phyloP scores from a whole-genome alignment of 2,888 invertebrate genomes.

The Onchidella celtica region DNA sequence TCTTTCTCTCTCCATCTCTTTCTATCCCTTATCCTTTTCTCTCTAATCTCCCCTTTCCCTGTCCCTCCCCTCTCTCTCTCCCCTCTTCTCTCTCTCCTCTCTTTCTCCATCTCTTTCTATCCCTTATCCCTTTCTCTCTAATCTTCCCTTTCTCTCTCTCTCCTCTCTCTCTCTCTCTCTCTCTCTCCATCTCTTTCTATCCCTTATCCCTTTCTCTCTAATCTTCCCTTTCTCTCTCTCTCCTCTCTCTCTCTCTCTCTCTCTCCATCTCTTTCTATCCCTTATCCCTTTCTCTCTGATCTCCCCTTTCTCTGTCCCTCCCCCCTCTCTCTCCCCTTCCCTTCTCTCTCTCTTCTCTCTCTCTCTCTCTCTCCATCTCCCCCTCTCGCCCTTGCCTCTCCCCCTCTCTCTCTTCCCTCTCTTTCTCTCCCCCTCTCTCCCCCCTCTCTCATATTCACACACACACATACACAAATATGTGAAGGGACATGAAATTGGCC shows the following conservation, averaged over 20 bases:
- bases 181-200: neutral
- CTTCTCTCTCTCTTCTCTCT: neutral
- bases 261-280: neutral
- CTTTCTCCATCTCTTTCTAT: neutral
- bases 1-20: neutral
- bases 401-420: neutral
- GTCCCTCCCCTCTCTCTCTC: too few relatives aligned
- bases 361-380: neutral
- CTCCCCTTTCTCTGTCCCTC: too few relatives aligned
- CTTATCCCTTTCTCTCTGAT: neutral
- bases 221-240: neutral
- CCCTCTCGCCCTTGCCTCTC: neutral
- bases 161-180: neutral
- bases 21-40: constrained; percentile 10
- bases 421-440: neutral
- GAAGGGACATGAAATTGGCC: too few relatives aligned
- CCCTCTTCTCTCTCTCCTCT: neutral
- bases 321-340: neutral
- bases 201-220: neutral
- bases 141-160: too few relatives aligned
- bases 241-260: neutral
- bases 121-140: too few relatives aligned
- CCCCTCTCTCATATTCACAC: neutral
- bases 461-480: too few relatives aligned
- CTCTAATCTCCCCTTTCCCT: neutral